Evolutionary conservation across 2,888 invertebrate genomes (phyloP).

Genomic region (Euclidia mi): DNA sequence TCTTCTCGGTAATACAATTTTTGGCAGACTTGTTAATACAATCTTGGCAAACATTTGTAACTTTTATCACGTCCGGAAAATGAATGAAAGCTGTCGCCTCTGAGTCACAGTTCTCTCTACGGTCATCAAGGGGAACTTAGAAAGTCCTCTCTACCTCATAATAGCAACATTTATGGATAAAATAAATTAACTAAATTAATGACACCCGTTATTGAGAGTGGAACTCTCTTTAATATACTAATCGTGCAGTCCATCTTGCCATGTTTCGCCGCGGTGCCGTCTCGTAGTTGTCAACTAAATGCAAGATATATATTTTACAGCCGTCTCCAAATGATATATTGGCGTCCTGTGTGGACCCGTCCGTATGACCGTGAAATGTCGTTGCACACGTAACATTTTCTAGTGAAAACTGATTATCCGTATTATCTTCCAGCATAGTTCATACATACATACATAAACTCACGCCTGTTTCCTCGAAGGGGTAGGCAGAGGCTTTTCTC

Average conservation of each 20-base stretch:
- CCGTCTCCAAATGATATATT: constrained; percentile 11
- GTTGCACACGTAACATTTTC: constrained; percentile 4
- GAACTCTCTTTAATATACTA: too few relatives aligned
- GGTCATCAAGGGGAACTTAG: constrained; percentile 55
- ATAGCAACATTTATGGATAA: constrained; percentile 25
- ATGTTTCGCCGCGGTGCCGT: too few relatives aligned
- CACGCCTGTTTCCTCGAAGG: too few relatives aligned
- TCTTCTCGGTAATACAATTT: constrained; percentile 85
- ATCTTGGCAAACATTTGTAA: constrained; percentile 83
- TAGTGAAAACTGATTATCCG: constrained; percentile 4
- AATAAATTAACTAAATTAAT: too few relatives aligned
- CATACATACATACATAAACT: too few relatives aligned
- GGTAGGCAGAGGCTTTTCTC: too few relatives aligned
- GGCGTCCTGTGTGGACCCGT: constrained; percentile 1
- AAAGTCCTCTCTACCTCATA: constrained; percentile 67
- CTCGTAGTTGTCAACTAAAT: too few relatives aligned
- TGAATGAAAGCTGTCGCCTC: constrained; percentile 85
- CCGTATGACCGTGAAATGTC: neutral
- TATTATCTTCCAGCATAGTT: too few relatives aligned
- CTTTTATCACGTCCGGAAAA: constrained; percentile 82
- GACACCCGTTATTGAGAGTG: too few relatives aligned
- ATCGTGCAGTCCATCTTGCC: too few relatives aligned
- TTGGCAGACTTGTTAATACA: constrained; percentile 84
- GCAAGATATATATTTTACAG: neutral
- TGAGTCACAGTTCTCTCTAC: constrained; percentile 65